Percentiles rank a stretch among this genome's conserved stretches.
These are phyloP conservation scores for Mythimna impura DNA, from an alignment of 2,888 invertebrate genomes.

Conservation along the genomic window DNA sequence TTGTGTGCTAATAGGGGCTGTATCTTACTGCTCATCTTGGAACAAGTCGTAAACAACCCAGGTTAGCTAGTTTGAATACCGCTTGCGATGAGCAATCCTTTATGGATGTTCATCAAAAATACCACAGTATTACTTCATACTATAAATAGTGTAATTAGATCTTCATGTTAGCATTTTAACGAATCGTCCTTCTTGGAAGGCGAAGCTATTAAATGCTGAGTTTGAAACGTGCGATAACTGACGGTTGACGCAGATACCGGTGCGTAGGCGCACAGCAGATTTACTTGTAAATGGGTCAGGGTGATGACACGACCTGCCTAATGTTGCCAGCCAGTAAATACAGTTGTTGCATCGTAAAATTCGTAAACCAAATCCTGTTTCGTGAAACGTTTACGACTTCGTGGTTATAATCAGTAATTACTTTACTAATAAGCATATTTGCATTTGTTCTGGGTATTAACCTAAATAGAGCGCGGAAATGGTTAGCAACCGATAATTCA, in stretches of 20 bases:
- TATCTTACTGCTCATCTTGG: constrained; percentile 25
- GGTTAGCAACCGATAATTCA: constrained; percentile 31
- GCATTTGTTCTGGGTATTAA: constrained; percentile 33
- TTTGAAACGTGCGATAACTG: constrained; percentile 71
- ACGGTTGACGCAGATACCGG: constrained; percentile 75
- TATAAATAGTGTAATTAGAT: constrained; percentile 49
- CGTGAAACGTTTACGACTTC: constrained; percentile 42
- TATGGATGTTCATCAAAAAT: constrained; percentile 36
- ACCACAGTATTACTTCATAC: constrained; percentile 16
- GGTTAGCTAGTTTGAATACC: constrained; percentile 20
- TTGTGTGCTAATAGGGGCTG: constrained; percentile 23
- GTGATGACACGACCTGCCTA: constrained; percentile 73
- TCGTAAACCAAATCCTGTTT: constrained; percentile 57
- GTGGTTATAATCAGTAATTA: constrained; percentile 38
- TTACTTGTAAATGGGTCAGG: constrained; percentile 86
- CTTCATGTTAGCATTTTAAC: constrained; percentile 53
- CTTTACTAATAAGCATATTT: constrained; percentile 39
- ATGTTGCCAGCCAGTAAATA: constrained; percentile 62
- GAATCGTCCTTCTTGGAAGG: constrained; percentile 70
- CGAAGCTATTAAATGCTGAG: constrained; percentile 68
- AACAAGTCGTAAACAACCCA: constrained; percentile 15
- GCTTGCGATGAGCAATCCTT: constrained; percentile 25
- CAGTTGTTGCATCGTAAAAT: constrained; percentile 54
- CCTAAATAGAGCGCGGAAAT: constrained; percentile 31
- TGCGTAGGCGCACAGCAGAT: constrained; percentile 85